phyloP scores from a whole-genome alignment of 2,888 invertebrate genomes.

The Clitarchus hookeri region DNA sequence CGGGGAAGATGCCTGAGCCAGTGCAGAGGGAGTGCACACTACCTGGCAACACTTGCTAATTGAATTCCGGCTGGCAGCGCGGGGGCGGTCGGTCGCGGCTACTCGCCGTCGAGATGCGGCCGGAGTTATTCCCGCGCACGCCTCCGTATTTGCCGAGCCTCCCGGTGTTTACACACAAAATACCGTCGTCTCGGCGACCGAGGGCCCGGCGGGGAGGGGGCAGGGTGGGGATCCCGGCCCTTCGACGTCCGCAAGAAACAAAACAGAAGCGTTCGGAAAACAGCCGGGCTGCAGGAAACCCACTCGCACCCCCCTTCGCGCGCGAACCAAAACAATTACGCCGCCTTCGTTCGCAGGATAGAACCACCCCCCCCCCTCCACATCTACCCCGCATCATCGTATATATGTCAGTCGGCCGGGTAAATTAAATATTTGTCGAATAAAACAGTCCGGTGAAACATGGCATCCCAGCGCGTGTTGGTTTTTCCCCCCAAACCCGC shows the following conservation, averaged over 20 bases:
- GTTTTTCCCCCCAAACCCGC: constrained; percentile 35
- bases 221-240: too few relatives aligned
- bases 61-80: too few relatives aligned
- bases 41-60: too few relatives aligned
- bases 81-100: too few relatives aligned
- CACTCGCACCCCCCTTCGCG: not conserved
- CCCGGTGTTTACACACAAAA: constrained; percentile 43
- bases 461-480: constrained; percentile 39
- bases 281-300: not conserved
- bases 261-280: not conserved
- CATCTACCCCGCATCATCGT: not conserved
- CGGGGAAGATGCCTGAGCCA: too few relatives aligned
- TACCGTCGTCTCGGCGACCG: constrained; percentile 31
- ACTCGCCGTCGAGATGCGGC: too few relatives aligned
- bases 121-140: too few relatives aligned
- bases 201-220: too few relatives aligned
- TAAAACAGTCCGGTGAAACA: constrained; percentile 37
- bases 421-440: constrained; percentile 43
- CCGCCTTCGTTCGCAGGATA: not conserved
- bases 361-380: too few relatives aligned
- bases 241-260: not conserved
- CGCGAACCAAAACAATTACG: constrained; percentile 3
- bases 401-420: constrained; percentile 32
- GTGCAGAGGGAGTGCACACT: not conserved
- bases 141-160: not conserved